phyloP scores from a whole-genome alignment of 2,797 vertebrate species.

The Pseudopleuronectes americanus region DNA sequence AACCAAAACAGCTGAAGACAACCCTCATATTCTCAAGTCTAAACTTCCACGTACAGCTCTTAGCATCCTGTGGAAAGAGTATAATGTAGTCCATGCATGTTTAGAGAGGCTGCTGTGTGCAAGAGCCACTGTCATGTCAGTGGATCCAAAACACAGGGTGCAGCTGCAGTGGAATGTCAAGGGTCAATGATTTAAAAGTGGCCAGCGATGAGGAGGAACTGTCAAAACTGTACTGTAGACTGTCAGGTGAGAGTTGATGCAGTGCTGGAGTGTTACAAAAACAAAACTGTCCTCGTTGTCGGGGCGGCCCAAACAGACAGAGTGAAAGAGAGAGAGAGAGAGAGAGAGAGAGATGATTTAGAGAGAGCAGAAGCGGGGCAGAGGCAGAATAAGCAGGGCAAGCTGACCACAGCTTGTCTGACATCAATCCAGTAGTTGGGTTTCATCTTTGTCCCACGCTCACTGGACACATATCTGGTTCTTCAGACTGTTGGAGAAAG shows the following conservation, averaged over 20 bases:
- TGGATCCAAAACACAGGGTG: slow-evolving; percentile 35
- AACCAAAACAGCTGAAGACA: slow-evolving; percentile 40
- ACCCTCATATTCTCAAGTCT: slow-evolving; percentile 40
- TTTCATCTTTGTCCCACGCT: slow-evolving; percentile 55
- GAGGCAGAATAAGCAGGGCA: slow-evolving; percentile 76
- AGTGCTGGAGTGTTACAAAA: slow-evolving; percentile 12
- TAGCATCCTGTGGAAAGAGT: slow-evolving; percentile 39
- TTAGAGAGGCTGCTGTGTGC: slow-evolving; percentile 41
- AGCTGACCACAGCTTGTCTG: slow-evolving; percentile 85
- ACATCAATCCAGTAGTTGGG: slow-evolving; percentile 84
- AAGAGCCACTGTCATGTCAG: slow-evolving; percentile 39
- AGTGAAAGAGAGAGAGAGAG: slow-evolving; percentile 19
- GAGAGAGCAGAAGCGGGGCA: slow-evolving; percentile 51
- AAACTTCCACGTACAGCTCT: slow-evolving; percentile 30
- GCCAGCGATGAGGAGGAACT: slow-evolving; percentile 32
- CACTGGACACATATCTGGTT: slow-evolving; percentile 87
- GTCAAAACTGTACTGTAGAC: slow-evolving; percentile 15
- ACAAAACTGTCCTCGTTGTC: slow-evolving; percentile 36
- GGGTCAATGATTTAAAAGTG: slow-evolving; percentile 41
- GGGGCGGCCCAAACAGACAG: slow-evolving; percentile 17
- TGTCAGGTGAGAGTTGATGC: slow-evolving; percentile 34
- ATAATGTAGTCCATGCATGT: slow-evolving; percentile 64
- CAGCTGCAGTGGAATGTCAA: slow-evolving; percentile 47
- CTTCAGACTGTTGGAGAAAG: slow-evolving; percentile 80
- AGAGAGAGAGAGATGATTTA: slow-evolving; percentile 42